phyloP scores from a whole-genome alignment of 2,888 invertebrate species.

The Conchocele bisecta region DNA sequence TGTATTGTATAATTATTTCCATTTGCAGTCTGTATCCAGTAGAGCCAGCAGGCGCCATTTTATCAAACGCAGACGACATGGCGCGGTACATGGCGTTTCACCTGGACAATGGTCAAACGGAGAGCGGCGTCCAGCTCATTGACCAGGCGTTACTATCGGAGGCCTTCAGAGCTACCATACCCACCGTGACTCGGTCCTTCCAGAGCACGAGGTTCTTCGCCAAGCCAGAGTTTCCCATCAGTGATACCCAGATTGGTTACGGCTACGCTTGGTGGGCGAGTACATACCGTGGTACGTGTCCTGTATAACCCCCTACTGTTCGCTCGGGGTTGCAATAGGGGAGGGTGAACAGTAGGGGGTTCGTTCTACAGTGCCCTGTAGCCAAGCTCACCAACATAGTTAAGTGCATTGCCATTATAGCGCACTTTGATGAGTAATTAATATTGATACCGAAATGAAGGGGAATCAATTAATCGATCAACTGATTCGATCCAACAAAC shows the following conservation, averaged over 20 bases:
- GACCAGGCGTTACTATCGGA: slow-evolving; percentile 28
- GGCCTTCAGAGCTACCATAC: no score
- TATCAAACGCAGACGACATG: slow-evolving; percentile 73
- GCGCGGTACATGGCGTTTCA: slow-evolving; percentile 71
- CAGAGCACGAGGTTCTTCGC: neutral
- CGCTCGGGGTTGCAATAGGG: no score
- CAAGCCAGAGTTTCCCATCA: slow-evolving; percentile 58
- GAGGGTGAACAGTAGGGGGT: no score
- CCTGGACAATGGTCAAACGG: slow-evolving; percentile 51
- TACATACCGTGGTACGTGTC: slow-evolving; percentile 66
- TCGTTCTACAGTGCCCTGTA: no score
- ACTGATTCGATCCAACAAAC: neutral
- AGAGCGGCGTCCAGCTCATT: slow-evolving; percentile 39
- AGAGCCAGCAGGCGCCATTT: slow-evolving; percentile 72
- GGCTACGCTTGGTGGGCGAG: slow-evolving; percentile 70
- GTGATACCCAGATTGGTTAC: slow-evolving; percentile 57
- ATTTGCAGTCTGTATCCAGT: slow-evolving; percentile 50
- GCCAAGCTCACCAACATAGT: no score
- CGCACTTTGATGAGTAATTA: no score
- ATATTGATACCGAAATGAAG: no score
- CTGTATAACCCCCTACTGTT: no score
- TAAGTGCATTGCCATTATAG: no score
- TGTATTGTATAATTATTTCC: no score
- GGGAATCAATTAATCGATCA: neutral
- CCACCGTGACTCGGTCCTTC: no score